Evolutionary conservation across 1,140 invertebrate genomes (phyloP), one percentile per base, ranked within the genome.

Genomic region (Orius insidiosus): DNA sequence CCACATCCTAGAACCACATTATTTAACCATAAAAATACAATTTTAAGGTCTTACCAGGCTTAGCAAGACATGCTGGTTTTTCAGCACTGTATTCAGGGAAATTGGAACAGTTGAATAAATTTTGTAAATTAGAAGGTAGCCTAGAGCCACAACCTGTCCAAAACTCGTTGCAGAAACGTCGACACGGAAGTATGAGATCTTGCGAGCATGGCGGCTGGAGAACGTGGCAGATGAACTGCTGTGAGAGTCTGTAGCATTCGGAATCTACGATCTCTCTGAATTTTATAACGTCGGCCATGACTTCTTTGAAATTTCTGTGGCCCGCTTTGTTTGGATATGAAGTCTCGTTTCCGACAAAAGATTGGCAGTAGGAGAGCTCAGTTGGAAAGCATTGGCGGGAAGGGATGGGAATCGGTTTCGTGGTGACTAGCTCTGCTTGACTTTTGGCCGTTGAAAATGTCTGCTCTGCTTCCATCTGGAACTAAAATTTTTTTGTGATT

Each of bases 211-310:
- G 67, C 0, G 86, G 85, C 60, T 92, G 86, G 1, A 89, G 61
- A 14, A 86, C 64, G 54, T 83, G 77, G 55, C 86, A 90, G 6
- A 90, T 72, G 56, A 89, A 87, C 51, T 89, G 83, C 61, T 82
- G 77, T 1, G 85, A 81, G 51, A 82, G 67, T 48, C 79, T 68
- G 52, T 83, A 87, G 57, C 86, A 92, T 63, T 89, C 85, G 1
- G 81, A 81, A 58, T 92, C 85, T 1, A 88, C 74, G 1, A 89
- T 63, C 61, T 88, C 83, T 47, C 85, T 70, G 52, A 85, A 87
- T 1, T 80, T 68, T 37, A 88, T 85, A 2, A 87, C 69, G 61
- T 89, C 78, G 13, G 76, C 70, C 51, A 78, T 63, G 6, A 88
- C 70, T 32, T 80, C 75, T 6, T 72, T 67, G 11, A 78, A 60